phyloP scores from a whole-genome alignment of 2,888 invertebrate species.

The Drosophila borborema region DNA sequence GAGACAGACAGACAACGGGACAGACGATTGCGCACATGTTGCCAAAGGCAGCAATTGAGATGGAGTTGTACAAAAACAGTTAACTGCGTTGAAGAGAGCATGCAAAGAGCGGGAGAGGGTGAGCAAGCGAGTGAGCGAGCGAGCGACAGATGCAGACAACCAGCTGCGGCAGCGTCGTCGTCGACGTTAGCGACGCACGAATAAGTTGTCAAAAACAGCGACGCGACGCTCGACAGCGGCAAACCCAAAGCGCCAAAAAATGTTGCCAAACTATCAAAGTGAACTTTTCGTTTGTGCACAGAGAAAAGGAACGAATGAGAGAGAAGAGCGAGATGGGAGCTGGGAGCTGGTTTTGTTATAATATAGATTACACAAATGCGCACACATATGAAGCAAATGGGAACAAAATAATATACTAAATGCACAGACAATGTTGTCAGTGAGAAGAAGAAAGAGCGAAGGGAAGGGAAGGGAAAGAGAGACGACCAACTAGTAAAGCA shows the following conservation, averaged over 20 bases:
- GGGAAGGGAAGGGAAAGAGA: not conserved
- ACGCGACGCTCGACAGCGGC: constrained; percentile 45
- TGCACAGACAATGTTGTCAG: constrained; percentile 23
- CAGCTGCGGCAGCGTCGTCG: constrained; percentile 22
- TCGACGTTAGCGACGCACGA: constrained; percentile 52
- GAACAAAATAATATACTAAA: constrained; percentile 22
- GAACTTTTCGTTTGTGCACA: constrained; percentile 56
- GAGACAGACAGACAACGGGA: constrained; percentile 1
- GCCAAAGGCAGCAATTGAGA: constrained; percentile 58
- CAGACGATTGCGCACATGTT: constrained; percentile 57
- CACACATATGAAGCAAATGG: constrained; percentile 22
- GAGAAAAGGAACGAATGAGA: not conserved
- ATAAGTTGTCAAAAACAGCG: constrained; percentile 71
- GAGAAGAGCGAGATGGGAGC: not conserved
- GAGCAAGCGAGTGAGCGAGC: not conserved
- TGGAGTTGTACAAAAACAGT: constrained; percentile 25
- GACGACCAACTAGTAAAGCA: constrained; percentile 8
- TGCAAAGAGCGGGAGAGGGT: not conserved
- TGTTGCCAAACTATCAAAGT: constrained; percentile 69
- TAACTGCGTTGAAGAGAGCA: constrained; percentile 13
- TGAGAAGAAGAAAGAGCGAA: not conserved
- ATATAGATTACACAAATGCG: constrained; percentile 61
- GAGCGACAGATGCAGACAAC: constrained; percentile 7
- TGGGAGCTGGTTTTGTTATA: constrained; percentile 41
- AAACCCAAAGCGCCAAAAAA: constrained; percentile 71